phyloP scores from a whole-genome alignment of 2,888 invertebrate genomes.

The Nymphalis urticae region DNA sequence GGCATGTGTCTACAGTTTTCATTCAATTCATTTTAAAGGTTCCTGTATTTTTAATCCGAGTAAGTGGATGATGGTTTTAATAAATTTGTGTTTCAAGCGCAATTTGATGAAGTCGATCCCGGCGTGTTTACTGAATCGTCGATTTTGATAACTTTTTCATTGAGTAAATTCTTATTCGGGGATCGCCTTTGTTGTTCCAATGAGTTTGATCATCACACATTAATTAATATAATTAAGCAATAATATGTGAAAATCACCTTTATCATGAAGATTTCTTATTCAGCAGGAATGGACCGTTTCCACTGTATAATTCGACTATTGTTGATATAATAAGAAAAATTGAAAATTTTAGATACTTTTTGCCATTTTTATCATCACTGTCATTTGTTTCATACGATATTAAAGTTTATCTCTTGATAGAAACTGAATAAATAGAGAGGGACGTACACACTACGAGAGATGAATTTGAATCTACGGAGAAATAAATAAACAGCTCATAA shows the following conservation, averaged over 20 bases:
- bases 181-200: constrained; percentile 7
- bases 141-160: too few species aligned
- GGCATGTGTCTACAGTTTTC: not conserved
- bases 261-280: too few species aligned
- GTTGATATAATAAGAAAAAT: not conserved
- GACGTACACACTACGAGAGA: not conserved
- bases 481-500: too few species aligned
- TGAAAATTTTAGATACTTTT: not conserved
- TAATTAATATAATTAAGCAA: too few species aligned
- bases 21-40: not conserved
- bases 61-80: constrained; percentile 6
- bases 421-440: not conserved
- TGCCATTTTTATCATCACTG: not conserved
- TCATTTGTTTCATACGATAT: not conserved
- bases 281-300: too few species aligned
- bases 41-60: not conserved
- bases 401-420: not conserved
- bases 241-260: too few species aligned
- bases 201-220: not conserved
- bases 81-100: not conserved
- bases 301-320: too few species aligned
- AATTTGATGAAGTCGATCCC: not conserved
- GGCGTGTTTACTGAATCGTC: too few species aligned
- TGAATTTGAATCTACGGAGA: not conserved
- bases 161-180: constrained; percentile 10